A percentile compares a stretch with the other conserved stretches of the same genome.
phyloP scores from a whole-genome alignment of 2,888 invertebrate species.

The Palloptera scutellata region DNA sequence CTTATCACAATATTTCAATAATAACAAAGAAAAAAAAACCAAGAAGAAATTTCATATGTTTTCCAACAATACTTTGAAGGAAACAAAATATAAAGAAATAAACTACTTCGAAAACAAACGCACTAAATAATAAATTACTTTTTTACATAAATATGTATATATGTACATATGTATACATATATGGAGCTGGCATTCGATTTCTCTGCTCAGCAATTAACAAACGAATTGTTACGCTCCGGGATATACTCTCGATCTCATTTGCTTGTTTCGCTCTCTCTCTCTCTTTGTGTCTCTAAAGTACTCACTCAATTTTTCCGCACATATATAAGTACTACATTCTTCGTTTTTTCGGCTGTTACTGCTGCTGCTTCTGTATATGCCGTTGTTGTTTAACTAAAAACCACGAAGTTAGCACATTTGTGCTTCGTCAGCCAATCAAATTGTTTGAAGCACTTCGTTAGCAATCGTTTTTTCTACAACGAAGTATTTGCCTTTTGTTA shows the following conservation, averaged over 20 bases:
- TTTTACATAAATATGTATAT: background rate
- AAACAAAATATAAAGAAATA: background rate
- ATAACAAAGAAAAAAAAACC: background rate
- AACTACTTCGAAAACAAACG: background rate
- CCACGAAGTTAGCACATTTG: slow-evolving; percentile 10
- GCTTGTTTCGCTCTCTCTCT: background rate
- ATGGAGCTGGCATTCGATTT: too few relatives aligned
- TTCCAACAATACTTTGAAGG: background rate
- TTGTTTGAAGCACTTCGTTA: slow-evolving; percentile 20
- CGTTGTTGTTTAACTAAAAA: background rate
- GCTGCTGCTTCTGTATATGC: background rate
- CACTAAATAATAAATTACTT: slow-evolving; percentile 1
- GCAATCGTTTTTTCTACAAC: slow-evolving; percentile 24
- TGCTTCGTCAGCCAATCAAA: slow-evolving; percentile 38
- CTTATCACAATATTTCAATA: background rate
- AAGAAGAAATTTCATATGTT: background rate
- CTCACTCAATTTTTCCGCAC: too few relatives aligned
- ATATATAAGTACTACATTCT: background rate
- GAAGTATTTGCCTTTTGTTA: too few relatives aligned
- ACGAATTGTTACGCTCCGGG: too few relatives aligned
- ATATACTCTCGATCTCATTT: background rate
- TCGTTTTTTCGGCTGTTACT: background rate
- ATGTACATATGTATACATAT: too few relatives aligned
- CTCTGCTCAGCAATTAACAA: too few relatives aligned
- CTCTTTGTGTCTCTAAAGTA: background rate